A percentile compares a stretch with the other conserved stretches of the same genome.
phyloP scores from a whole-genome alignment of 2,113 vertebrate species.

The Promerops cafer region DNA sequence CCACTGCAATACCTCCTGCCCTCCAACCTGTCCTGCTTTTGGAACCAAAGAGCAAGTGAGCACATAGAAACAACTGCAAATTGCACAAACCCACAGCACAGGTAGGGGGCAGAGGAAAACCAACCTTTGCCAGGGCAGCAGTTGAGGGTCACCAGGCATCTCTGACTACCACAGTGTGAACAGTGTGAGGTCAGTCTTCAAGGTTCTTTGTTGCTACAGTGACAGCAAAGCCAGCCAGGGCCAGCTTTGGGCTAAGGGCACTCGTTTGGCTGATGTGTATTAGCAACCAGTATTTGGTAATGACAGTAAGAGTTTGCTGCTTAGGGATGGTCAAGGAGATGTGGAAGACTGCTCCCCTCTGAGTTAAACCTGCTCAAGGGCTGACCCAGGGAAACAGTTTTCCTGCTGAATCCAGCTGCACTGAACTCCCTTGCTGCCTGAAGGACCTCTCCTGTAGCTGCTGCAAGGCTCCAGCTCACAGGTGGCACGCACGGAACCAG shows the following conservation, averaged over 20 bases:
- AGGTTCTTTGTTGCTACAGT: conserved; percentile 28
- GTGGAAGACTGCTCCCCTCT: background rate
- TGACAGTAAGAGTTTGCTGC: background rate
- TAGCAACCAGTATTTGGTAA: conserved; percentile 42
- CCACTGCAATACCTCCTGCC: background rate
- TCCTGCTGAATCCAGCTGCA: background rate
- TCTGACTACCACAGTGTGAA: background rate
- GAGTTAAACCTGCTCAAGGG: background rate
- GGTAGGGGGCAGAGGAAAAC: background rate
- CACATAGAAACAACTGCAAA: background rate
- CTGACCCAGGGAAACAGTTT: background rate
- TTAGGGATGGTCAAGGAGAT: background rate
- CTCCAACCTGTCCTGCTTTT: background rate
- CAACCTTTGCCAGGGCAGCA: background rate
- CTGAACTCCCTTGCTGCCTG: background rate
- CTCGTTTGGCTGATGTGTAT: conserved; percentile 21
- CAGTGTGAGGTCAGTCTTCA: conserved; percentile 44
- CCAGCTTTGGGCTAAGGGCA: conserved; percentile 38
- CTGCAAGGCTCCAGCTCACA: background rate
- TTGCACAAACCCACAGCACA: background rate
- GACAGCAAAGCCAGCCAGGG: background rate
- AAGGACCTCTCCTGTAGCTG: background rate
- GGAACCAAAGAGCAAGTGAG: background rate
- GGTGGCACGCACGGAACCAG: background rate
- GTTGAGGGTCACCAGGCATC: background rate